phyloP scores from a whole-genome alignment of 2,888 invertebrate species.

The Ferdinandea cuprea region DNA sequence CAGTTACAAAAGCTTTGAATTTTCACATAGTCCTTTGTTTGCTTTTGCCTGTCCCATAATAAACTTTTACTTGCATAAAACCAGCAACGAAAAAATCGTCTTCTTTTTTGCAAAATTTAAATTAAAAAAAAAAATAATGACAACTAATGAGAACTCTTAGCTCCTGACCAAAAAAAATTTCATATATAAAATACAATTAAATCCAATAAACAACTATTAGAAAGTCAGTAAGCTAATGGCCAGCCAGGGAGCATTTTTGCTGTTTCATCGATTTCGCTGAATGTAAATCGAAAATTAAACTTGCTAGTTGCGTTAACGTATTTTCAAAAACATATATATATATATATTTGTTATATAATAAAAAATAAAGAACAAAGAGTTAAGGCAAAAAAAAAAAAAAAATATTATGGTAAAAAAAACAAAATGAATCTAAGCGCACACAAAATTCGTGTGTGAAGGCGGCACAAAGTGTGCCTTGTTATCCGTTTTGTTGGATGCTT shows the following conservation, averaged over 20 bases:
- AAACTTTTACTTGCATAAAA: neutral
- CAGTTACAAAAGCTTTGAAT: slow-evolving; percentile 47
- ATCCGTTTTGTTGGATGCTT: slow-evolving; percentile 17
- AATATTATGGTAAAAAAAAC: too few relatives aligned
- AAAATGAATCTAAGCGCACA: neutral
- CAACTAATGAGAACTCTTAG: neutral
- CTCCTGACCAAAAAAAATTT: neutral
- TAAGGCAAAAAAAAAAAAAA: neutral
- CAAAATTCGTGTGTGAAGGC: slow-evolving; percentile 15
- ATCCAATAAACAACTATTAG: neutral
- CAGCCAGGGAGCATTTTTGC: slow-evolving; percentile 27
- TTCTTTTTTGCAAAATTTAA: slow-evolving; percentile 11
- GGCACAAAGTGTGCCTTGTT: slow-evolving; percentile 16
- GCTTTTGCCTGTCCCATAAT: neutral
- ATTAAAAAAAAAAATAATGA: slow-evolving; percentile 4
- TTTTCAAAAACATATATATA: slow-evolving; percentile 15
- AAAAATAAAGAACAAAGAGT: slow-evolving; percentile 21
- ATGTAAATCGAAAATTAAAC: slow-evolving; percentile 17
- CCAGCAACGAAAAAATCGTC: slow-evolving; percentile 1
- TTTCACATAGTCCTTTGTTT: slow-evolving; percentile 54
- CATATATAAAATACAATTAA: neutral
- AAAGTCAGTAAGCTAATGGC: slow-evolving; percentile 17
- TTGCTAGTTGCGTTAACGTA: slow-evolving; percentile 29
- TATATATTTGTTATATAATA: slow-evolving; percentile 50
- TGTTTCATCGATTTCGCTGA: slow-evolving; percentile 36